Base-by-base conservation (phyloP, 2,888 invertebrate species). In the Autographa gamma region DNA sequence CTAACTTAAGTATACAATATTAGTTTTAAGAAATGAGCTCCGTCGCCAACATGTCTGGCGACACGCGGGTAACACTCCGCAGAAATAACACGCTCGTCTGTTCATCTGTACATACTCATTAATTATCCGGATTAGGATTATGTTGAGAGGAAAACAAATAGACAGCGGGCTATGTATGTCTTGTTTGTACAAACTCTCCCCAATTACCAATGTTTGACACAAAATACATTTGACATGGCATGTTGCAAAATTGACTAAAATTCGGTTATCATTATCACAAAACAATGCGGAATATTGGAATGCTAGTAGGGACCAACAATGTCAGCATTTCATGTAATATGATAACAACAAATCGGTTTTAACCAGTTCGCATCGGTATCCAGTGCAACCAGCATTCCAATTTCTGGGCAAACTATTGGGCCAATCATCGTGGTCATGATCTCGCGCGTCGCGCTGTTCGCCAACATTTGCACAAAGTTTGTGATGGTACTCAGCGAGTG, bases 71-170 rank as follows among this genome's bases (percentile, higher is more conserved):
- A 25, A 25, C 25, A 56, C 13, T 25, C 54, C 25, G 19, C 19
- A 56, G 25, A 25, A 56, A 56, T 19, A 25, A 56, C 19, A 2
- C 48, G 11, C 19, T 25, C 13, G 54, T 19, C 19, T 19, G 54
- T 19, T 56, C 54, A 18, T 56, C 19, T 25, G 5, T 19, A 13
- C 19, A 25, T 56, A 56, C 54, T 56, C 19, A 56, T 56, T 56
- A 56, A 56, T 56, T 56, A 56, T 56, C 54, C 19, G 54, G 54
- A 56, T 56, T 56, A 56, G 54, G 54, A 56, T 56, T 25, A 56
- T 25, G 54, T 56, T 25, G 54, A 56, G 54, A 56, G 54, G 54
- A 56, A 56, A 56, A 56, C 54, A 56, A 56, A 56, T 18, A 56
- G 54, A 56, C 54, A 56, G 54, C 54, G 11, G 19, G 7, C 54